A percentile compares a stretch with the other conserved stretches of the same genome.
Evolutionary conservation across 2,113 vertebrate genomes (phyloP).

Genomic region (Saimiri boliviensis): DNA sequence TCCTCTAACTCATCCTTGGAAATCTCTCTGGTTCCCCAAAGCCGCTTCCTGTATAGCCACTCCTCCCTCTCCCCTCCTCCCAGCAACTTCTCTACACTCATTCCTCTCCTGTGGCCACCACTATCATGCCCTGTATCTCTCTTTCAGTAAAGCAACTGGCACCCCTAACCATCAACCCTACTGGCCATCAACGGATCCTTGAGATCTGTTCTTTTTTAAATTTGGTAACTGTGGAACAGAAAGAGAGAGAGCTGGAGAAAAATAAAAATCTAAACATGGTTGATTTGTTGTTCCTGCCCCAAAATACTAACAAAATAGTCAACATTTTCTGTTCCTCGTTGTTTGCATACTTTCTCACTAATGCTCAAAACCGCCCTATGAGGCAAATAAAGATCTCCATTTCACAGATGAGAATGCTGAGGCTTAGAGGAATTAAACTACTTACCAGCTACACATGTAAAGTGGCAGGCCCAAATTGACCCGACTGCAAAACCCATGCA

Average conservation of each 20-base stretch:
- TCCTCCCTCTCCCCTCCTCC: neutral
- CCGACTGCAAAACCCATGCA: neutral
- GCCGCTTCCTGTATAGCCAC: neutral
- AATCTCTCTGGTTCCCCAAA: neutral
- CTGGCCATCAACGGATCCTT: too few species aligned
- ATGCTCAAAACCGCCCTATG: neutral
- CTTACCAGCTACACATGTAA: neutral
- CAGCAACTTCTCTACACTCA: neutral
- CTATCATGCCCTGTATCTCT: neutral
- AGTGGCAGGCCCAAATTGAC: neutral
- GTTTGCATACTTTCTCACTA: neutral
- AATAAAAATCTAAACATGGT: neutral
- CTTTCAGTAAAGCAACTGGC: neutral
- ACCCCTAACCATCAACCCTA: neutral
- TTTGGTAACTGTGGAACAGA: neutral
- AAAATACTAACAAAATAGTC: neutral
- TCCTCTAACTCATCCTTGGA: neutral
- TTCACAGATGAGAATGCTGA: constrained; percentile 12
- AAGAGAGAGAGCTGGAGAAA: neutral
- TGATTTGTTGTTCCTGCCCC: neutral
- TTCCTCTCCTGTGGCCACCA: neutral
- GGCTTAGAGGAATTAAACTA: neutral
- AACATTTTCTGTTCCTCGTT: neutral
- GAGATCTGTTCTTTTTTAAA: neutral
- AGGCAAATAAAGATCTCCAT: neutral